A percentile compares a stretch with the other conserved stretches of the same genome.
phyloP scores from a whole-genome alignment of 2,888 invertebrate genomes.

The Himalopsyche anomala region DNA sequence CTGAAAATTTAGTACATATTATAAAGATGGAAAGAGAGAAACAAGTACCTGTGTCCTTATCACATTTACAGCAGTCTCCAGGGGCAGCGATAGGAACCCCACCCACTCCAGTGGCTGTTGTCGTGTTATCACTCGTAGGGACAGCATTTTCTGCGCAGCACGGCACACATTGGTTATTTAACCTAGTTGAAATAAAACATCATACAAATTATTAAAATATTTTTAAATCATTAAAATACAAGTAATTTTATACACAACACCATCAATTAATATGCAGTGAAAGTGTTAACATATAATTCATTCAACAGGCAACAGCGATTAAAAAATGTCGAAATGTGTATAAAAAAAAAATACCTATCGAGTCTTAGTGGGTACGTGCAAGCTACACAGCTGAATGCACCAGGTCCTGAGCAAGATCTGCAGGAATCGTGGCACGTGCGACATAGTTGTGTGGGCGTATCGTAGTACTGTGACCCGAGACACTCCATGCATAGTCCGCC shows the following conservation, averaged over 20 bases:
- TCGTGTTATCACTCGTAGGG: conserved; percentile 62
- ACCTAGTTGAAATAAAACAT: conserved; percentile 69
- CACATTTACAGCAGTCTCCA: conserved; percentile 83
- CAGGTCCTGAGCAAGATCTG: conserved; percentile 82
- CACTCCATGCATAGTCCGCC: conserved; percentile 87
- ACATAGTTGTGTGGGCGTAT: conserved; percentile 82
- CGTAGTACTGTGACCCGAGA: conserved; percentile 84
- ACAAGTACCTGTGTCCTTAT: conserved; percentile 80
- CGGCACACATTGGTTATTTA: conserved; percentile 86
- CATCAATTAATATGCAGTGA: too few species aligned
- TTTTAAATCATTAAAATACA: too few species aligned
- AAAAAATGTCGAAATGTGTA: too few species aligned
- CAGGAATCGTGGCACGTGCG: conserved; percentile 82
- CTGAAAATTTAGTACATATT: background rate
- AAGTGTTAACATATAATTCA: too few species aligned
- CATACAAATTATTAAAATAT: background rate
- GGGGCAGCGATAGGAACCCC: conserved; percentile 68
- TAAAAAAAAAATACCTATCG: conserved; percentile 73
- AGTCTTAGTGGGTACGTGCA: conserved; percentile 82
- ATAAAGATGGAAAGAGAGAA: background rate
- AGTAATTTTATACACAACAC: too few species aligned
- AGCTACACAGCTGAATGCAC: conserved; percentile 82
- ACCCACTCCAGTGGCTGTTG: conserved; percentile 67
- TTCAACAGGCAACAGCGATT: too few species aligned
- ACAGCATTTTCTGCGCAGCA: conserved; percentile 80